phyloP scores from a whole-genome alignment of 2,113 vertebrate species.

The Calypte anna region DNA sequence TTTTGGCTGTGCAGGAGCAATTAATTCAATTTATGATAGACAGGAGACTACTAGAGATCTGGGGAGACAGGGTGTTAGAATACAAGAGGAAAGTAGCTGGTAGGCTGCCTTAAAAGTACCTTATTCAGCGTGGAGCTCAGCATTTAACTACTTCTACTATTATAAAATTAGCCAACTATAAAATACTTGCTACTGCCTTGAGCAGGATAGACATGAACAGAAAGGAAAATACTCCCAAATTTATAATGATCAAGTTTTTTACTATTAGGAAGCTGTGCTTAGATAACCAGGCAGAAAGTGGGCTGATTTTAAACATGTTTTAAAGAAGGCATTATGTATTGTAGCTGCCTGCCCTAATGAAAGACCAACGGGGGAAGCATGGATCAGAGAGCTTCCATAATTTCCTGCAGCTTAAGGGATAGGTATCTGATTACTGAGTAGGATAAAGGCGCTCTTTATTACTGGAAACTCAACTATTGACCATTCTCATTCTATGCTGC shows the following conservation, averaged over 20 bases:
- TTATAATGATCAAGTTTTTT: background rate
- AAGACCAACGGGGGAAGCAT: background rate
- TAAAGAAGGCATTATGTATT: background rate
- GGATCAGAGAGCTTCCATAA: background rate
- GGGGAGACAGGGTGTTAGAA: background rate
- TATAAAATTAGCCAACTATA: background rate
- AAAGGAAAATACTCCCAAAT: background rate
- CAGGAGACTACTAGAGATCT: background rate
- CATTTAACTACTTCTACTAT: fast-evolving
- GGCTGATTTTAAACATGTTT: background rate
- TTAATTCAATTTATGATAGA: background rate
- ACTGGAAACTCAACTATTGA: background rate
- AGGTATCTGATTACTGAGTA: background rate
- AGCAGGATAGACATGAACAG: background rate
- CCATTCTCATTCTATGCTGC: background rate
- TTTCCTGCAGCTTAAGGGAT: background rate
- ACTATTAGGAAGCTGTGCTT: background rate
- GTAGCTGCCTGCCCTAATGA: background rate
- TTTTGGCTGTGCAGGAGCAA: background rate
- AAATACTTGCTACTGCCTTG: background rate
- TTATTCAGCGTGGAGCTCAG: background rate
- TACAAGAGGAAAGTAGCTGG: background rate
- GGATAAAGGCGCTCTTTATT: background rate
- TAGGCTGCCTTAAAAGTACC: background rate
- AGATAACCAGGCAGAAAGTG: background rate